phyloP scores from a whole-genome alignment of 1,140 invertebrate genomes.

The Drosophila leontia region DNA sequence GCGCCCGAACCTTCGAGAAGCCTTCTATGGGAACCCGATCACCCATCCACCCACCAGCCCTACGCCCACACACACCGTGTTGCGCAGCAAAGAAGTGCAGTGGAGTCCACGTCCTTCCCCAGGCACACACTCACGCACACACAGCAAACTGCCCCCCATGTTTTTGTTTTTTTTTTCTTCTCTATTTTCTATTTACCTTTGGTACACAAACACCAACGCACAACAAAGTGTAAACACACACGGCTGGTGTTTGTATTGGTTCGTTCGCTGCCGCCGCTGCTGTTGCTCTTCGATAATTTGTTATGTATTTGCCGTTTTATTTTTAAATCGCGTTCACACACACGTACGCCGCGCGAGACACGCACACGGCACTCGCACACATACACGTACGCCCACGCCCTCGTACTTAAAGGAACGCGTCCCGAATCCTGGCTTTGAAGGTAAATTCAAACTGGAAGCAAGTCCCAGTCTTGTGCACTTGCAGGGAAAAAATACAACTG shows the following conservation, averaged over 20 bases:
- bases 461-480: slow-evolving; percentile 7
- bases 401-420: not conserved
- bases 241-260: slow-evolving; percentile 49
- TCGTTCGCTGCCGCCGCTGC: slow-evolving; percentile 54
- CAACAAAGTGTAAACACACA: slow-evolving; percentile 68
- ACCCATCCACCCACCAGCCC: slow-evolving; percentile 11
- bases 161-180: slow-evolving; percentile 25
- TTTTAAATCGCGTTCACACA: slow-evolving; percentile 69
- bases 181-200: slow-evolving; percentile 76
- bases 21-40: not conserved
- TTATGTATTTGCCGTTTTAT: slow-evolving; percentile 80
- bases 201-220: slow-evolving; percentile 59
- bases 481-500: slow-evolving; percentile 23
- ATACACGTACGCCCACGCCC: slow-evolving; percentile 10
- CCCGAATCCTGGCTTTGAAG: slow-evolving; percentile 14
- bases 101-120: slow-evolving; percentile 37
- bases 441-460: not conserved
- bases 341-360: slow-evolving; percentile 20
- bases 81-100: slow-evolving; percentile 44
- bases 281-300: slow-evolving; percentile 72
- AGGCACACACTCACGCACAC: slow-evolving; percentile 16
- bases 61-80: slow-evolving; percentile 2
- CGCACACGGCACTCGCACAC: slow-evolving; percentile 3
- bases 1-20: slow-evolving; percentile 19
- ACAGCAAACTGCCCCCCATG: not conserved